Evolutionary conservation across 2,113 vertebrate genomes (phyloP), one percentile per base, ranked within the genome.

Genomic region (Nibea albiflora): DNA sequence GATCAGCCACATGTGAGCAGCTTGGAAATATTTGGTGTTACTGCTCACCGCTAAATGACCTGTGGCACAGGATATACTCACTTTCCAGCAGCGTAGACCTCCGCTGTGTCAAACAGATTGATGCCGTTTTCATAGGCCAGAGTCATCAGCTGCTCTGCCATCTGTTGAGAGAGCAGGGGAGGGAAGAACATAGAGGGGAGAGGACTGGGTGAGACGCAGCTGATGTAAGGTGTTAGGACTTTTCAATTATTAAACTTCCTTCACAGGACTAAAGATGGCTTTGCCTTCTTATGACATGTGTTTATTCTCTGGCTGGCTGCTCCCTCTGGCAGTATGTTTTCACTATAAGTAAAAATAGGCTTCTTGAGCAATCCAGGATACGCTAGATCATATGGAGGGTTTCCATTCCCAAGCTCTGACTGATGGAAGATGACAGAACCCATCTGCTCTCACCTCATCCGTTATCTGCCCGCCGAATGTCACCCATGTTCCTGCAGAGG

Each of bases 51-150:
- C 80, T 56, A 50, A 57, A 53, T 81, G 78, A 85, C 60, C 84
- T 22, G 61, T 10, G 28, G 63, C 19, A 75, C 47, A 60, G 75
- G 79, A 83, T 84, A 72, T 88, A 99, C 98, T 86, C 95, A 99
- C 98, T 99, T 99, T 86, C 98, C 98, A 0, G 98, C 98, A 0
- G 98, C 98, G 2, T 99, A 99, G 91, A 99, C 98, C 82, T 99
- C 98, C 0, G 98, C 98, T 0, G 98, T 99, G 91, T 99, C 98
- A 16, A 99, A 99, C 90, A 99, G 97, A 95, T 99, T 99, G 94
- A 99, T 99, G 92, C 98, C 98, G 0, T 99, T 99, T 93, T 99
- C 98, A 2, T 99, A 99, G 76, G 98, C 98, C 93, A 98, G 87
- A 89, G 97, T 98, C 97, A 99, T 97, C 80, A 99, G 95, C 95